Evolutionary conservation across 2,797 vertebrate genomes (phyloP).

Genomic region (Sebastes vulpes): DNA sequence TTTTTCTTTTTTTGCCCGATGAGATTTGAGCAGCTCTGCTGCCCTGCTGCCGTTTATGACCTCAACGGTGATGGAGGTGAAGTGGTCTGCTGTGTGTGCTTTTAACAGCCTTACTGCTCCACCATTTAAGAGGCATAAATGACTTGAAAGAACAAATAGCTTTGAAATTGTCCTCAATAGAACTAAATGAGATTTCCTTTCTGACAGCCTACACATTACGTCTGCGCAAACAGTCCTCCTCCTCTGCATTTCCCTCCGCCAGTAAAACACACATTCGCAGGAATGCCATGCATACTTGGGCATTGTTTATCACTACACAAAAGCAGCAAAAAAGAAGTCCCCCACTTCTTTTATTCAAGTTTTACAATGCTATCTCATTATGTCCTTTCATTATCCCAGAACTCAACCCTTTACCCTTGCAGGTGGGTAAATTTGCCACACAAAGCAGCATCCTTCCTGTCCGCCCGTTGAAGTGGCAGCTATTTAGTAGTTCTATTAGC

Average conservation of each 20-base stretch:
- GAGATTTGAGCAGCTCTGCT: background rate
- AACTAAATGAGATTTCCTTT: slow-evolving; percentile 47
- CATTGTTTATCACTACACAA: slow-evolving; percentile 40
- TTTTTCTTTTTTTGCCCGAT: background rate
- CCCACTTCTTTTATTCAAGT: slow-evolving; percentile 6
- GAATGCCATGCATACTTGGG: slow-evolving; percentile 15
- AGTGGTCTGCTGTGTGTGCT: slow-evolving; percentile 13
- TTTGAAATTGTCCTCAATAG: slow-evolving; percentile 34
- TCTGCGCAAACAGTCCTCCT: slow-evolving; percentile 23
- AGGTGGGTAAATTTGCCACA: slow-evolving; percentile 38
- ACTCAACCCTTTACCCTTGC: background rate
- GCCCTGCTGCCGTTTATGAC: background rate
- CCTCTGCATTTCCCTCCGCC: slow-evolving; percentile 24
- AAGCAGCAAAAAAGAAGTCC: background rate
- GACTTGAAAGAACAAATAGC: slow-evolving; percentile 46
- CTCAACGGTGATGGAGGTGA: slow-evolving; percentile 3
- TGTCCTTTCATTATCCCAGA: slow-evolving; percentile 18
- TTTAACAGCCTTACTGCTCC: slow-evolving; percentile 3
- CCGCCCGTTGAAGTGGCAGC: slow-evolving; percentile 36
- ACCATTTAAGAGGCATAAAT: slow-evolving; percentile 19
- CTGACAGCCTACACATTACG: slow-evolving; percentile 19
- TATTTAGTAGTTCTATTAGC: slow-evolving; percentile 29
- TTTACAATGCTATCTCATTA: slow-evolving; percentile 36
- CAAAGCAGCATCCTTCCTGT: slow-evolving; percentile 37
- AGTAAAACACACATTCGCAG: slow-evolving; percentile 22